Base-by-base conservation (phyloP, 2,888 invertebrate species). In the Epirrhoe alternata region DNA sequence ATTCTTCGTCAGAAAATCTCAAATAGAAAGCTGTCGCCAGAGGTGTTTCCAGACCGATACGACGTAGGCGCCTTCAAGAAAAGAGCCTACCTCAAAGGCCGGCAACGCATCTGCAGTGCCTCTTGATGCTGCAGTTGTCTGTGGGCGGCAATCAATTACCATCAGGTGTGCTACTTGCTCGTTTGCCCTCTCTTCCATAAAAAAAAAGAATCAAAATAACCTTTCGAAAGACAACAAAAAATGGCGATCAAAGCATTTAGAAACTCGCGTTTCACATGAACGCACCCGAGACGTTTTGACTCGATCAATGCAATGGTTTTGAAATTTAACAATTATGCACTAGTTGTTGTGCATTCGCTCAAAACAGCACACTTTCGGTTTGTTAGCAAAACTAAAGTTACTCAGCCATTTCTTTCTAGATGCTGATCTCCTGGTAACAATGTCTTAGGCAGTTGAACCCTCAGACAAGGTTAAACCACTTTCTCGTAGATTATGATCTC, bases 241-340 rank as follows among this genome's bases (percentile, higher is more conserved):
- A 51, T 53, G 47, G 12, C 4, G 5, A 52, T 24, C 31, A 24
- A 3, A 24, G 24, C 24, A 24, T 24, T 53, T 63, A 67, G 63
- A 67, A 67, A 67, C 56, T 55, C 14, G 17, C 38, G 61, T 68
- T 67, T 60, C 64, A 60, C 64, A 30, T 54, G 64, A 64, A 33
- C 61, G 33, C 30, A 0, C 61, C 49, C 64, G 61, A 64, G 64
- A 61, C 57, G 65, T 72, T 72, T 72, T 72, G 70, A 63, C 66
- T 64, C 61, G 60, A 61, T 68, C 61, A 55, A 30, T 17, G 61
- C 62, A 50, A 50, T 35, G 50, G 54, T 72, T 72, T 70, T 70
- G 72, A 72, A 70, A 72, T 70, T 72, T 38, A 61, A 60, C 64
- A 66, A 70, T 70, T 71, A 69, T 70, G 66, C 69, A 64, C 59